Percentiles rank a stretch among this genome's conserved stretches.
These are phyloP conservation scores for Pagrus major DNA, from an alignment of 2,113 vertebrate species.

Conservation along the genomic window DNA sequence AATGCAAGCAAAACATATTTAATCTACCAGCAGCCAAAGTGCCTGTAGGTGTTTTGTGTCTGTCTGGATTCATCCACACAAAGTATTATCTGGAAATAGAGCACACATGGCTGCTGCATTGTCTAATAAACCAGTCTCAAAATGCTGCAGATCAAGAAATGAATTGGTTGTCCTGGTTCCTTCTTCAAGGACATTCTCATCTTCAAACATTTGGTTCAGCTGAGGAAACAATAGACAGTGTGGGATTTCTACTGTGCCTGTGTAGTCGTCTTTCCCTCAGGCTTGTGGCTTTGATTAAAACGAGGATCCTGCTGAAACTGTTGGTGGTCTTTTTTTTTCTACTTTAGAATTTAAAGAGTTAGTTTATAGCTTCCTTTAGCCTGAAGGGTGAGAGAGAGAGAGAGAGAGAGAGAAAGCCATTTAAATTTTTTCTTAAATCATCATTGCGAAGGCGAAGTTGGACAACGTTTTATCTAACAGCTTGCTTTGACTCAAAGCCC, in stretches of 20 bases:
- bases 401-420: too few relatives aligned
- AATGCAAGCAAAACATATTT: not conserved
- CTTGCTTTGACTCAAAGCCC: not conserved
- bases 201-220: conserved; percentile 19
- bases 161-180: not conserved
- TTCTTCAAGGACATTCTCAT: conserved; percentile 17
- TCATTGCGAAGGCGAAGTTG: not conserved
- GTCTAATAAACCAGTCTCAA: not conserved
- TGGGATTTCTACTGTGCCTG: not conserved
- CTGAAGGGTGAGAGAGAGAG: not conserved
- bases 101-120: not conserved
- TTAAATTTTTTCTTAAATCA: not conserved
- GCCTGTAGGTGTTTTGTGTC: not conserved
- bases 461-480: not conserved
- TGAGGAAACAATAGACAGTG: conserved; percentile 42
- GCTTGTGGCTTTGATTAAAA: conserved; percentile 53
- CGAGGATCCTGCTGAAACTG: conserved; percentile 15
- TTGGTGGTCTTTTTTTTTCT: conserved; percentile 7
- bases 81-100: not conserved
- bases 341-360: conserved; percentile 15
- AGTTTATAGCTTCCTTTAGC: conserved; percentile 14
- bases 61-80: not conserved
- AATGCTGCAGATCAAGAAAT: not conserved
- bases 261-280: conserved; percentile 4
- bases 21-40: too few relatives aligned